These are phyloP conservation scores for Dryobates pubescens DNA, from an alignment of 2,797 vertebrate genomes.

Conservation along the genomic window DNA sequence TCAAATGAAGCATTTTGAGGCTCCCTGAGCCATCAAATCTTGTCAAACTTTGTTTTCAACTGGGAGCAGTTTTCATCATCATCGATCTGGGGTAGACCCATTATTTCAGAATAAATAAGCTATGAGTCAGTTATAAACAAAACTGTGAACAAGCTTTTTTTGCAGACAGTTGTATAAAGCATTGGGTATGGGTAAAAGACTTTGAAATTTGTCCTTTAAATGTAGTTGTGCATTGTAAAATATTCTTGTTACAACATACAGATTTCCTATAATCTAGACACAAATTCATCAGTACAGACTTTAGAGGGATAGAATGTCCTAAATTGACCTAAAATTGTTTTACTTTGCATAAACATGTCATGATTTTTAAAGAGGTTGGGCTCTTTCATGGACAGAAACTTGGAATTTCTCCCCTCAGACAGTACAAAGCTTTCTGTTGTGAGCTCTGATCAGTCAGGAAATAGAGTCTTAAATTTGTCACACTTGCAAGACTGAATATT, in stretches of 20 bases:
- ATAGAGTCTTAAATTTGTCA: slow-evolving; percentile 24
- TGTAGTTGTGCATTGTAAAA: background rate
- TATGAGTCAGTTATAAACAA: background rate
- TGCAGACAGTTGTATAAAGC: background rate
- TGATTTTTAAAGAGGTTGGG: slow-evolving; percentile 25
- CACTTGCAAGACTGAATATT: background rate
- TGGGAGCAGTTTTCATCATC: background rate
- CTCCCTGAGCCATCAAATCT: background rate
- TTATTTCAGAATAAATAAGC: background rate
- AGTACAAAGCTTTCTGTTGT: no score
- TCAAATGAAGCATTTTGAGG: background rate
- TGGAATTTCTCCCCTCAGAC: slow-evolving; percentile 41
- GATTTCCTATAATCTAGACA: background rate
- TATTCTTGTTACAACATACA: background rate
- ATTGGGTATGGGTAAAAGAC: background rate
- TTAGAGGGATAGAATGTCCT: slow-evolving; percentile 8
- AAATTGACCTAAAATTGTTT: slow-evolving; percentile 37
- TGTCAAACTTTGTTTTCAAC: background rate
- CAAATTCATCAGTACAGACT: background rate
- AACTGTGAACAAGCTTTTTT: background rate
- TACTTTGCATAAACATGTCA: slow-evolving; percentile 13
- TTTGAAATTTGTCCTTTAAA: slow-evolving; percentile 10
- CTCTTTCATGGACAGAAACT: slow-evolving; percentile 39
- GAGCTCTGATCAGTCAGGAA: background rate
- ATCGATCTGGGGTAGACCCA: background rate